Base-by-base conservation (phyloP, 2,888 invertebrate genomes). In the Baccha elongata region DNA sequence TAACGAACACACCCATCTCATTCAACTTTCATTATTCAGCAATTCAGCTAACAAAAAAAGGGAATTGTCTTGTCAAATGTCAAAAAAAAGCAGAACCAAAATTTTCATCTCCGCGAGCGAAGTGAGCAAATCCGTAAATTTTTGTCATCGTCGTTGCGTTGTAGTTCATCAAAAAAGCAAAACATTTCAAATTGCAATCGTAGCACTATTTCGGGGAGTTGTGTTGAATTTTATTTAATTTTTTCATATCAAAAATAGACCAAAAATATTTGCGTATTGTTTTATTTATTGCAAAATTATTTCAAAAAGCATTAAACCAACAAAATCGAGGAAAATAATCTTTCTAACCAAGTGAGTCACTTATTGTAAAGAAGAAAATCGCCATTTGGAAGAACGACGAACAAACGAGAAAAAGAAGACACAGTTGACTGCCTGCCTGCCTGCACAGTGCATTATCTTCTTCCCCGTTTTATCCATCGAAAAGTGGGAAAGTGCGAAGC, bases 341-440 rank as follows among this genome's bases (percentile, higher is more conserved):
- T 44, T 60, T 44, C n/a, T 29, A n/a, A 5, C n/a, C 4, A 50
- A 60, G 76, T 81, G 81, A 81, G 55, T 81, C 81, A 81, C 71
- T 53, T 21, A 71, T 37, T 64, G 55, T 11, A 44, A 32, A 50
- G 62, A 52, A 48, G 44, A 65, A 84, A 83, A 85, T 74, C 73
- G 80, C 71, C 85, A 85, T 84, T 80, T 60, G 44, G 60, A 69
- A 58, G 40, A 29, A 75, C 55, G 68, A 50, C 52, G 55, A 73
- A 62, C 37, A 50, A 48, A 46, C 58, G 32, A 67, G 83, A 69
- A 85, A 80, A 78, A 84, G 62, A 73, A 85, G 85, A 84, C 78
- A 83, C 80, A 76, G 81, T 85, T 80, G 79, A 79, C 78, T 83
- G 83, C 62, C 60, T 83, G 83, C 67, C 60, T 83, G 78, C 78